Base-by-base conservation (phyloP, 2,888 invertebrate genomes). In the Mycalesis mineus region DNA sequence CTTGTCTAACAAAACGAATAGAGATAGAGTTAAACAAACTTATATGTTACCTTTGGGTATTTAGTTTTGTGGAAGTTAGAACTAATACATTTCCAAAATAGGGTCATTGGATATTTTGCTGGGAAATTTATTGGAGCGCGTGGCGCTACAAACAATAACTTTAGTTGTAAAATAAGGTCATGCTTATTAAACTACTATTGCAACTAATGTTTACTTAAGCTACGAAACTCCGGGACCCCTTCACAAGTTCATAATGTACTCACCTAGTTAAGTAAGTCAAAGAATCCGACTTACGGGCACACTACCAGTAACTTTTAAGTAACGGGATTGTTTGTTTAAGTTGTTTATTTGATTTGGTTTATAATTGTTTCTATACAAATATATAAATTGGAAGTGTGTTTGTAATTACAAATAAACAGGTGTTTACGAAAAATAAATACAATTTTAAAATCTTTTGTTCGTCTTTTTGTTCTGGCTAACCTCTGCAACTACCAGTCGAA, bases 1-100 rank as follows among this genome's bases (percentile, higher is more conserved):
- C 50, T 55, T 59, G 59, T 57, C 55, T 62, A 57, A 55, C 56
- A 62, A 61, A 60, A 62, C 50, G 60, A 51, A 59, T 56, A 51
- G 50, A 58, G 31, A 50, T 37, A 36, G 36, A 8, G 37, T 15
- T 40, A 14, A 56, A 57, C 54, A 41, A 60, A 62, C 60, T 65
- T 63, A 4, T 4, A 2, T 50, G 58, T 60, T 57, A 57, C 53
- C 39, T 71, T 29, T 28, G 13, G n/a, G 39, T 53, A 39, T 53
- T 53, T 52, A 31, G 45, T 37, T 37, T 41, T 31, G n/a, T 51
- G 9, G 14, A 52, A 52, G 14, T 47, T 44, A 40, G 29, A 51
- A 40, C 40, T 37, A n/a, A 49, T 51, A 11, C 22, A 15, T 31
- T 51, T 15, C 40, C 11, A 11, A 31, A 50, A 50, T 39, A 13